Evolutionary conservation across 1,140 invertebrate genomes (phyloP).

Genomic region (Teleogryllus occipitalis): DNA sequence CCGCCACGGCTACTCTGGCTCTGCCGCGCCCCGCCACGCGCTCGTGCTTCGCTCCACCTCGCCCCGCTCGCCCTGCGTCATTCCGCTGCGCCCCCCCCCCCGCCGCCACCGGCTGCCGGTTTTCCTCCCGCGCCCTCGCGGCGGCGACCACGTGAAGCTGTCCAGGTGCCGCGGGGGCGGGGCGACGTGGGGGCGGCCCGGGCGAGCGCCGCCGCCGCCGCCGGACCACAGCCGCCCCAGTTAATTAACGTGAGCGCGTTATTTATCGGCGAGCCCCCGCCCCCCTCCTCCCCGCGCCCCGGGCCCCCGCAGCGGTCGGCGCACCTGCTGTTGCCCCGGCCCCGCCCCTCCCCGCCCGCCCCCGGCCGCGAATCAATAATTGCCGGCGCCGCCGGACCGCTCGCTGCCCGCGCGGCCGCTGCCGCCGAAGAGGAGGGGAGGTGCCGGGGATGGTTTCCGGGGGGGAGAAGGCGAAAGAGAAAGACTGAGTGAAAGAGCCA

Average conservation of each 20-base stretch:
- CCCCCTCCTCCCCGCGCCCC: too few species aligned
- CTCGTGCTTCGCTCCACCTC: too few species aligned
- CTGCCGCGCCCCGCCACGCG: too few species aligned
- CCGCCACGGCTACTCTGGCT: too few species aligned
- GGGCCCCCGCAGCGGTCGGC: too few species aligned
- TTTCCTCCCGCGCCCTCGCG: not conserved
- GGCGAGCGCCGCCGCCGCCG: too few species aligned
- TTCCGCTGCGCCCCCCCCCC: not conserved
- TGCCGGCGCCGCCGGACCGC: not conserved
- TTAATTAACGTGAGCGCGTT: conserved; percentile 3
- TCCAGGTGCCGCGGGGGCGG: not conserved
- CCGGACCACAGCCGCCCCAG: not conserved
- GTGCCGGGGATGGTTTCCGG: too few species aligned
- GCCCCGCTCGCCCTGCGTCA: not conserved
- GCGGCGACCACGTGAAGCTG: not conserved
- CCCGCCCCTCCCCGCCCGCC: too few species aligned
- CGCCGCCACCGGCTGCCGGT: not conserved
- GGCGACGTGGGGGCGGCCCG: too few species aligned
- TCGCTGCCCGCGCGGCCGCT: not conserved
- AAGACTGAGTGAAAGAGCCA: not conserved
- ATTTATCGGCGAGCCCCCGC: not conserved
- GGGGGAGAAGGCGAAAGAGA: too few species aligned
- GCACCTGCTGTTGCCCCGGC: not conserved
- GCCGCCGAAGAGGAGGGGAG: not conserved
- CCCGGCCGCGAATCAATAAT: not conserved